These are phyloP conservation scores for Nibea coibor DNA, from an alignment of 2,113 vertebrate genomes.

Conservation along the genomic window DNA sequence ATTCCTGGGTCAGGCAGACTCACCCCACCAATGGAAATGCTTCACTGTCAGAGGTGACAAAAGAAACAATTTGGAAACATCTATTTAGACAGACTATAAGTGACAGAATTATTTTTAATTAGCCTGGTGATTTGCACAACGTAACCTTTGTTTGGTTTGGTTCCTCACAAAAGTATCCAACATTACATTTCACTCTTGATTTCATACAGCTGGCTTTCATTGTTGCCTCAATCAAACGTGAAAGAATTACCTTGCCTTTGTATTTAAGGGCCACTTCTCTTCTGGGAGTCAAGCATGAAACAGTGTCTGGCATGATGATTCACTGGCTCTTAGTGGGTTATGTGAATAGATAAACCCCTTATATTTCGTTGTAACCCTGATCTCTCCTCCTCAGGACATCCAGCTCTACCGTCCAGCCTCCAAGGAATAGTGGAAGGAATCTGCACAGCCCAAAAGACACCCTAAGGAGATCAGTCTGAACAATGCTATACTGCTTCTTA, in stretches of 20 bases:
- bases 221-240: slow-evolving; percentile 31
- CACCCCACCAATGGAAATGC: slow-evolving; percentile 49
- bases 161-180: slow-evolving; percentile 4
- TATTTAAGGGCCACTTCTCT: slow-evolving; percentile 1
- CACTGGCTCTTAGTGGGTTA: slow-evolving; percentile 10
- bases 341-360: slow-evolving; percentile 40
- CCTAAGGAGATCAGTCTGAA: slow-evolving; percentile 53
- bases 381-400: slow-evolving; percentile 45
- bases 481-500: slow-evolving; percentile 44
- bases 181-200: neutral
- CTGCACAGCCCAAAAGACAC: slow-evolving; percentile 34
- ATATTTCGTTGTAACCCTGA: slow-evolving; percentile 35
- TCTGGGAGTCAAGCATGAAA: slow-evolving; percentile 4
- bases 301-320: neutral
- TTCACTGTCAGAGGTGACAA: slow-evolving; percentile 57
- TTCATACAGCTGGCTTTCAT: slow-evolving; percentile 14
- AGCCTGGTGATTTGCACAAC: neutral
- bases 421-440: slow-evolving; percentile 49
- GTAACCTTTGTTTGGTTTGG: slow-evolving; percentile 10
- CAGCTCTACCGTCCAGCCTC: slow-evolving; percentile 32
- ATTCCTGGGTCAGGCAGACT: slow-evolving; percentile 65
- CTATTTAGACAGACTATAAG: slow-evolving; percentile 23
- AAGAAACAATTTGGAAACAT: slow-evolving; percentile 47
- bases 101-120: slow-evolving; percentile 40
- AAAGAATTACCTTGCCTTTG: neutral